These are phyloP conservation scores for Cassiopea andromeda DNA, from an alignment of 30 jellyfish, hydroid and myxozoan species.

Conservation along the genomic window DNA sequence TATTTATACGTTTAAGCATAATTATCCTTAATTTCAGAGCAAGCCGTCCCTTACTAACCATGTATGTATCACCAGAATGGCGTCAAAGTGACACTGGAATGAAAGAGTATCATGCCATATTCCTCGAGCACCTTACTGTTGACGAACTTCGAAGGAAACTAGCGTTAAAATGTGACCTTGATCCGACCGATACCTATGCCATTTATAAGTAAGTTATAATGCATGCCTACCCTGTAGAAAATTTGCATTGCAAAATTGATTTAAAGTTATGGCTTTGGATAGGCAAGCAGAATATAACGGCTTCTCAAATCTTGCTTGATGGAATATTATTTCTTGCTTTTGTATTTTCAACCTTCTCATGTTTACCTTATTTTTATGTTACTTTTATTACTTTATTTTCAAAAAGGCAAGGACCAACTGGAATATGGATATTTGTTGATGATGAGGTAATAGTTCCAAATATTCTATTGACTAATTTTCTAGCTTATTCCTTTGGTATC, in stretches of 20 bases:
- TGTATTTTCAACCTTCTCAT: neutral
- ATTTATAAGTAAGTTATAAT: slow-evolving; percentile 72
- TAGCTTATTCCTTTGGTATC: too few species aligned
- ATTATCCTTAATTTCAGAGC: slow-evolving; percentile 64
- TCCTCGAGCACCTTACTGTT: slow-evolving; percentile 88
- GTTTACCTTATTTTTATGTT: neutral
- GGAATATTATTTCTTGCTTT: too few species aligned
- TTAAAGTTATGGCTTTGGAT: too few species aligned
- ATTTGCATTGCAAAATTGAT: too few species aligned
- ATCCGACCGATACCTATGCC: slow-evolving; percentile 58
- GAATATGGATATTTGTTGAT: slow-evolving; percentile 84
- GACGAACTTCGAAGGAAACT: slow-evolving; percentile 82
- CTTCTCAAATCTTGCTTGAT: too few species aligned
- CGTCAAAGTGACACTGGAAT: slow-evolving; percentile 88
- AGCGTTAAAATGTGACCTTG: slow-evolving; percentile 85
- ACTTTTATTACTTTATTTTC: neutral
- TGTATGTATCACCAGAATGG: slow-evolving; percentile 97
- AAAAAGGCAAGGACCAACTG: slow-evolving; percentile 95
- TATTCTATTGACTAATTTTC: too few species aligned
- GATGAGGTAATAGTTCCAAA: slow-evolving; percentile 96
- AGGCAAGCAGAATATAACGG: too few species aligned
- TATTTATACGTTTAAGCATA: too few species aligned
- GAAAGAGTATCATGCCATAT: slow-evolving; percentile 97
- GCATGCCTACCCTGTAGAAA: too few species aligned
- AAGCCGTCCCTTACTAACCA: slow-evolving; percentile 92